phyloP scores from a whole-genome alignment of 2,113 vertebrate species.

The Salvelinus sp. region DNA sequence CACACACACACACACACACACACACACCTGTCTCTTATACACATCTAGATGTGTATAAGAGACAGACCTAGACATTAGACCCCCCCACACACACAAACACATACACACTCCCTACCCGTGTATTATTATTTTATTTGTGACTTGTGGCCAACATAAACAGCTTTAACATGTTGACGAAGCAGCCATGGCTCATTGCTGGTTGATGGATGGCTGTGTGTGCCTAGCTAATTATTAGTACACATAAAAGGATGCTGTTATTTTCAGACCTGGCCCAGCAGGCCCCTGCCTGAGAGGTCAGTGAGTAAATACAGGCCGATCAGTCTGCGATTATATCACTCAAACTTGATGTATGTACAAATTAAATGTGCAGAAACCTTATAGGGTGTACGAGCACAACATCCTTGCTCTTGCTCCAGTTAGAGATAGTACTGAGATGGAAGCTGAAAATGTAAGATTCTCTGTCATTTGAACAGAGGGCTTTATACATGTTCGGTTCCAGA shows the following conservation, averaged over 20 bases:
- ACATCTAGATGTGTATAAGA: too few species aligned
- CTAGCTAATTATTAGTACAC: constrained; percentile 77
- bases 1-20: too few species aligned
- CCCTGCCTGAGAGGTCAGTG: constrained; percentile 68
- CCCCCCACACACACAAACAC: neutral
- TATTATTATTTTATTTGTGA: constrained; percentile 57
- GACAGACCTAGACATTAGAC: too few species aligned
- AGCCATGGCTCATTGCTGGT: constrained; percentile 63
- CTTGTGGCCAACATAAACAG: constrained; percentile 69
- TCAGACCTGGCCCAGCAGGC: constrained; percentile 60
- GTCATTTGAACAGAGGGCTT: constrained; percentile 35
- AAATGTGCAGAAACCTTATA: constrained; percentile 52
- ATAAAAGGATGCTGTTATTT: constrained; percentile 79
- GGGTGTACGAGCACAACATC: constrained; percentile 63
- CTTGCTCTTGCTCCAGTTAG: constrained; percentile 25
- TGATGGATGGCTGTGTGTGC: constrained; percentile 76
- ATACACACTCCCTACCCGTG: too few species aligned
- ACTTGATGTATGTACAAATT: constrained; percentile 82
- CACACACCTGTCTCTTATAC: too few species aligned
- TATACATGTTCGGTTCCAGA: constrained; percentile 16
- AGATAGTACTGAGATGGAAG: too few species aligned
- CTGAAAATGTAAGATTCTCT: neutral
- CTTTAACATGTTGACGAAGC: constrained; percentile 71
- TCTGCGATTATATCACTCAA: constrained; percentile 76
- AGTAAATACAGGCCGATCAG: constrained; percentile 73